Evolutionary conservation across 2,888 invertebrate genomes (phyloP), one percentile per base, ranked within the genome.

Genomic region (Biston stratarius): DNA sequence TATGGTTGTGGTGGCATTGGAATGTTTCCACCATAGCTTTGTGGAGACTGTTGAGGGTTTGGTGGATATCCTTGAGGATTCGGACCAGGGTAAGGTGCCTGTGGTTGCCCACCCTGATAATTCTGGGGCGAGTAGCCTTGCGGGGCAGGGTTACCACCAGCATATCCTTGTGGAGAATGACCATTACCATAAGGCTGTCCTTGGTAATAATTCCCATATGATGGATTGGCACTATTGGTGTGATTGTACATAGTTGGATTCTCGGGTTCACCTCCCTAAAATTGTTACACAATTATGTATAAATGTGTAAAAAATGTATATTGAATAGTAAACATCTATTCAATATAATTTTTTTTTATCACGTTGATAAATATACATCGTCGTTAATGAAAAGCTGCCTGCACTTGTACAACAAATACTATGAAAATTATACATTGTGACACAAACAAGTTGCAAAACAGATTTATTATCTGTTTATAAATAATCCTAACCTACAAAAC

Each of bases 1-100:
- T 95, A 95, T 70, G 93, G 87, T 77, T 95, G 95, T 51, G 94
- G 86, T 57, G 92, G 88, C 75, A 93, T 93, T 42, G 89, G 88
- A 75, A 94, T 91, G 74, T 82, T 91, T 49, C 87, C 90, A 72
- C 91, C 91, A 75, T 92, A 93, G 70, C 78, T 87, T 74, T 93
- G 94, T 33, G 92, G 87, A 34, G 92, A 83, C 71, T 90, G 93
- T 73, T 92, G 92, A 45, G 91, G 85, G 72, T 92, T 93, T 5
- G 85, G 76, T n/a, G 92, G 89, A 70, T 93, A 94, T 11, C 84
- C 89, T 57, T 92, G 92, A 11, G 86, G 78, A n/a, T 86, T 72
- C 61, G 86, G 91, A 14, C 86, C 89, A n/a, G 88, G 76, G 67
- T 92, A 93, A 5, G 85, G 72, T 0, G 84, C 69, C 68, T 88